Base-by-base conservation (phyloP, 2,888 invertebrate species). In the Smittia aterrima region DNA sequence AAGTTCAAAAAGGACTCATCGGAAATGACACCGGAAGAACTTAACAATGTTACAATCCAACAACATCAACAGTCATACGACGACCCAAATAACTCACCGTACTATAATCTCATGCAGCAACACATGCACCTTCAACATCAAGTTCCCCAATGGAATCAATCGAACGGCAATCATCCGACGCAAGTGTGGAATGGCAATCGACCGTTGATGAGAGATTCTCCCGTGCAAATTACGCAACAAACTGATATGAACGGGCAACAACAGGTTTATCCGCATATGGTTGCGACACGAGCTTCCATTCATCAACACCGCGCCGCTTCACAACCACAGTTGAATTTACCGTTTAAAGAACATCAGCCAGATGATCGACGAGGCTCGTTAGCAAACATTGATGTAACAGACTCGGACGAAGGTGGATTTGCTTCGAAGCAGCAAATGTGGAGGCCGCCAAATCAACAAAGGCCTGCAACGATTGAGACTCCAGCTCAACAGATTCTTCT, bases 1-100 rank as follows among this genome's bases (percentile, higher is more conserved):
- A 87, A 90, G 79, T 92, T 92, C 81, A 90, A 90, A 78, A 88
- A 82, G 79, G 87, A 88, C 24, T 77, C 78, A 54, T 85, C 84
- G 74, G 87, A 87, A 25, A 74, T 74, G 74, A 85, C 83, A 75
- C 81, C 79, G 53, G 83, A 82, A 74, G 87, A 87, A 74, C 47
- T 77, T 0, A 77, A 77, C 64, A 78, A 78, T 75, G 77, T 85
- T 77, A 79, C 83, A 22, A 62, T 70, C 1, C 76, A 76, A n/a
- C 75, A 75, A 18, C 76, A 76, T 3, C 38, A 66, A 25, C 71
- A 71, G 27, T 64, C 66, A 9, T 71, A 75, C 38, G 73, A 75
- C 16, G 64, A 68, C 24, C 18, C 64, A 1, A 18, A 22, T 13
- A 68, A 47, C 27, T 7, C 54, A 4, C 74, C 74, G 20, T 74